Conservation (phyloP, 2,113 vertebrate species). For the Gobiocypris rarus region DNA sequence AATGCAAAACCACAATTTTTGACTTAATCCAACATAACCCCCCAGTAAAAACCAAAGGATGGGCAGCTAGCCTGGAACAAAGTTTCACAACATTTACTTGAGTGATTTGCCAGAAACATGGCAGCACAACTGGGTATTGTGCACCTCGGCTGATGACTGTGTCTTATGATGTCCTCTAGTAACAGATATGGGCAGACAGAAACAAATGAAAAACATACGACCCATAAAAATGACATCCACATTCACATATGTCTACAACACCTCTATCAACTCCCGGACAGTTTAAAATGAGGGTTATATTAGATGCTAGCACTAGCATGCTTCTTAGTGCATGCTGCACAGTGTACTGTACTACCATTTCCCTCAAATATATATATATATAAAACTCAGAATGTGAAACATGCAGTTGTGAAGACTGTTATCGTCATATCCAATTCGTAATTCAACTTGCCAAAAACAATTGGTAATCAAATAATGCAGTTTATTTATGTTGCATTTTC, state of each 20-base stretch:
- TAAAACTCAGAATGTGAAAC: not conserved
- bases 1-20: constrained; percentile 26
- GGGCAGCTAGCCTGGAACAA: constrained; percentile 30
- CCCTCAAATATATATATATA: not conserved
- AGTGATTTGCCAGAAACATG: constrained; percentile 32
- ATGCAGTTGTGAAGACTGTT: not conserved
- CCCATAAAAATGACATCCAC: constrained; percentile 16
- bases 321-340: not conserved
- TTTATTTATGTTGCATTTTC: not conserved
- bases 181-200: not conserved
- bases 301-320: not conserved
- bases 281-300: not conserved
- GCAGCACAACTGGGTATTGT: not conserved
- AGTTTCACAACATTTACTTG: constrained; percentile 36
- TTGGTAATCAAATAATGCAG: not conserved
- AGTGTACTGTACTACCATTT: not conserved
- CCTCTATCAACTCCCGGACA: not conserved
- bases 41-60: not conserved
- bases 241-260: not conserved
- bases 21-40: constrained; percentile 16
- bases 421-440: not conserved
- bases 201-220: constrained; percentile 30
- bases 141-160: not conserved
- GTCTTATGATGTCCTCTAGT: constrained; percentile 13
- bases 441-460: too few relatives aligned